Percentiles rank a stretch among this genome's conserved stretches.
Evolutionary conservation across 2,797 vertebrate species (phyloP).

Genomic region (Melanotaenia nigrans): DNA sequence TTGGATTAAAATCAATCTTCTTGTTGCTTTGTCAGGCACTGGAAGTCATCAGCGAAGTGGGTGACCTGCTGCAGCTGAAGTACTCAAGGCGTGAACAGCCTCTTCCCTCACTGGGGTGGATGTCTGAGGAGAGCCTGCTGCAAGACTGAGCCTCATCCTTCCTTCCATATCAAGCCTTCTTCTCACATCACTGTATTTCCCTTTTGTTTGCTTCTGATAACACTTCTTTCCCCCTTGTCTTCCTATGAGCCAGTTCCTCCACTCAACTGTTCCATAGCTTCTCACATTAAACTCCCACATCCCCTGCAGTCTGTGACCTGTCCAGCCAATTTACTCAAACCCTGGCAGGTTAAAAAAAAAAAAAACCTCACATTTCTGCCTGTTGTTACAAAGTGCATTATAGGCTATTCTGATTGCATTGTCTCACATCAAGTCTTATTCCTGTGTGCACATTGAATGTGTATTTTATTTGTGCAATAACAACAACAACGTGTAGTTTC

Average conservation of each 20-base stretch:
- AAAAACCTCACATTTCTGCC: conserved; percentile 19
- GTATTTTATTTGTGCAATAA: conserved; percentile 72
- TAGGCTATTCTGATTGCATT: conserved; percentile 38
- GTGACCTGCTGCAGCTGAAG: conserved; percentile 93
- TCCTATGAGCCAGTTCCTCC: conserved; percentile 32
- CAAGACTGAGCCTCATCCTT: conserved; percentile 66
- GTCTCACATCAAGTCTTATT: conserved; percentile 49
- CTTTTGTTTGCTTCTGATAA: not conserved
- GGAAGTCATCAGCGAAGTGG: conserved; percentile 91
- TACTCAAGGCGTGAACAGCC: conserved; percentile 87
- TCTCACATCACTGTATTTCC: not conserved
- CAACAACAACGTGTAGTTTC: conserved; percentile 41
- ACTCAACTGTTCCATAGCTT: not conserved
- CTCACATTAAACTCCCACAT: not conserved
- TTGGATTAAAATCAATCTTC: conserved; percentile 4
- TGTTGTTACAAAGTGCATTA: conserved; percentile 21
- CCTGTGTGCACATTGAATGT: conserved; percentile 59
- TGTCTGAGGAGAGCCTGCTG: conserved; percentile 74
- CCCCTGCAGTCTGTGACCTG: not conserved
- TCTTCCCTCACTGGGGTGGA: conserved; percentile 82
- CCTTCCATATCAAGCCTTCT: not conserved
- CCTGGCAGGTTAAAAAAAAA: conserved; percentile 4
- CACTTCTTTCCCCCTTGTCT: not conserved
- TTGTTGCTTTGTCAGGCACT: conserved; percentile 82
- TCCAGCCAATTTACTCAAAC: conserved; percentile 15